Conservation (phyloP, 2,888 invertebrate species). For the Mantis religiosa region DNA sequence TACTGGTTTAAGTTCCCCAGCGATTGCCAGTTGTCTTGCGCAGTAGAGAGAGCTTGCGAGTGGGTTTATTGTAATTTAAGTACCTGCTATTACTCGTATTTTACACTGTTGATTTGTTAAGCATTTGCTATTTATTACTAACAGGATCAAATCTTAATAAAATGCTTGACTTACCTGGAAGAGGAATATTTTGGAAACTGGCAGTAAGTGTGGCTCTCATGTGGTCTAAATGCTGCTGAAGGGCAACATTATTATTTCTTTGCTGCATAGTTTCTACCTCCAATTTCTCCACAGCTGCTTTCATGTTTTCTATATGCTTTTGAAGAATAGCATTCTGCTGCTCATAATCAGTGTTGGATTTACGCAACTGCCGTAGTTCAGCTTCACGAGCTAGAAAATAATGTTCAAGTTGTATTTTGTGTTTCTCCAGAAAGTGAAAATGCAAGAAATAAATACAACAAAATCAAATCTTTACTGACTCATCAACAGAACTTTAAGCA, state of each 20-base stretch:
- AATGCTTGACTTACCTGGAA: conserved; percentile 55
- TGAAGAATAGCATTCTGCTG: conserved; percentile 91
- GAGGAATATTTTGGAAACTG: conserved; percentile 62
- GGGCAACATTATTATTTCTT: conserved; percentile 71
- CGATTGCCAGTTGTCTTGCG: no score
- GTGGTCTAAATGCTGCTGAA: conserved; percentile 76
- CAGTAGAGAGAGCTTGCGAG: no score
- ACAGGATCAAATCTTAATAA: no score
- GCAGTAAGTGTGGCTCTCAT: conserved; percentile 69
- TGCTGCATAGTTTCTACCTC: conserved; percentile 82
- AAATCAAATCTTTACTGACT: no score
- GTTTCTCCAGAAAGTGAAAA: neutral
- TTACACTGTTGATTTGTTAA: no score
- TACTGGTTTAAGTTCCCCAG: no score
- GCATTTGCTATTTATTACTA: no score
- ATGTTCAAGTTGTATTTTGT: neutral
- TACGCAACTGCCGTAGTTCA: conserved; percentile 81
- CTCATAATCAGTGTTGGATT: conserved; percentile 90
- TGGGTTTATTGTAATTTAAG: no score
- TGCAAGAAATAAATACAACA: no score
- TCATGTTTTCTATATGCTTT: conserved; percentile 92
- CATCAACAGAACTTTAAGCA: no score
- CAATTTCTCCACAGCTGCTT: conserved; percentile 79
- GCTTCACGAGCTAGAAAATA: conserved; percentile 65
- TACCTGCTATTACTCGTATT: no score